Evolutionary conservation across 2,797 vertebrate genomes (phyloP).

Genomic region (Poliocrania exsul): DNA sequence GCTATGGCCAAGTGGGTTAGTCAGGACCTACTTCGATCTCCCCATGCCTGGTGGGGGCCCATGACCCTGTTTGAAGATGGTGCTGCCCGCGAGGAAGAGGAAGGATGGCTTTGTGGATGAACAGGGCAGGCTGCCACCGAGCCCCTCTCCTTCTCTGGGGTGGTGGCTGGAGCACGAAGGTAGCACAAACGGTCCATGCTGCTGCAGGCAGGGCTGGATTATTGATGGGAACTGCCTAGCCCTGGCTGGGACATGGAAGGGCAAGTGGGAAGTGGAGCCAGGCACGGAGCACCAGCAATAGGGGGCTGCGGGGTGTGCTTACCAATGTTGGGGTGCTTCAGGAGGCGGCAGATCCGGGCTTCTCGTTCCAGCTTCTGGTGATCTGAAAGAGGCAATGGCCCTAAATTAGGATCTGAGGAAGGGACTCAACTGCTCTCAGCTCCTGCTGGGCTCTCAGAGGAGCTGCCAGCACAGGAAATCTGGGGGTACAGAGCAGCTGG

Average conservation of each 20-base stretch:
- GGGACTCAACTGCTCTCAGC: background rate
- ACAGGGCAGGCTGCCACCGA: fast-evolving
- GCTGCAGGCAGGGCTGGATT: background rate
- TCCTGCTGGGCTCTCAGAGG: background rate
- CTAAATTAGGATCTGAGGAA: background rate
- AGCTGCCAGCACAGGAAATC: background rate
- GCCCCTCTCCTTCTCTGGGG: background rate
- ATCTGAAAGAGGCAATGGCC: constrained; percentile 79
- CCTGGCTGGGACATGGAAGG: fast-evolving
- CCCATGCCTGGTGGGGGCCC: fast-evolving
- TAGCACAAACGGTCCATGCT: background rate
- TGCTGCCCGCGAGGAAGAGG: background rate
- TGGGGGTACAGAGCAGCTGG: background rate
- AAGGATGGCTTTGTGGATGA: background rate
- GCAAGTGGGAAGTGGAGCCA: fast-evolving
- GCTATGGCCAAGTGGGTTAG: constrained; percentile 28
- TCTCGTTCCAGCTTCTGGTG: constrained; percentile 97
- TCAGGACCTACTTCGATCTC: background rate
- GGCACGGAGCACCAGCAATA: fast-evolving
- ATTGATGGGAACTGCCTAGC: background rate
- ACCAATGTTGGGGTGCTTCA: constrained; percentile 87
- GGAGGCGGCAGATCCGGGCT: constrained; percentile 93
- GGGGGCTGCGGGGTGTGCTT: background rate
- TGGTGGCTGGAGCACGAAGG: fast-evolving
- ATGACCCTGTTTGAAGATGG: background rate